phyloP scores from a whole-genome alignment of 2,113 vertebrate genomes.

The Mirounga angustirostris region DNA sequence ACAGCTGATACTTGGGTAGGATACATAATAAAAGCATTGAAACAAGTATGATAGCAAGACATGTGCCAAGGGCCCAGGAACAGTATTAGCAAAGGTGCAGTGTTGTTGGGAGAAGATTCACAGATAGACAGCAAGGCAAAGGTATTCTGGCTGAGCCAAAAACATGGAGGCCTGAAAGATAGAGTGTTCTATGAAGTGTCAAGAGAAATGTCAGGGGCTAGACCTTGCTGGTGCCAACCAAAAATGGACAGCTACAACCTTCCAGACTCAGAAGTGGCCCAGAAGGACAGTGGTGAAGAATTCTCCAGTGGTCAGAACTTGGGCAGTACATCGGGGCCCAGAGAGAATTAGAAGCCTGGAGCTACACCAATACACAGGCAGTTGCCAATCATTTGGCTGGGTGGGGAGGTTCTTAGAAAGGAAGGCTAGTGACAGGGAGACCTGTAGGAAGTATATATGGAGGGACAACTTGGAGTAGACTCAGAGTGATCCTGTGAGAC shows the following conservation, averaged over 20 bases:
- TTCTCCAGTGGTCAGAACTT: not conserved
- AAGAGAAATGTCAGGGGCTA: not conserved
- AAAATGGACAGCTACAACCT: not conserved
- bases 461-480: not conserved
- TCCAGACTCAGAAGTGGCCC: not conserved
- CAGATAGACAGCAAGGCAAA: not conserved
- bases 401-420: not conserved
- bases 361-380: not conserved
- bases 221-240: not conserved
- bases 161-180: not conserved
- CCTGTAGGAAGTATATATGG: not conserved
- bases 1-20: not conserved
- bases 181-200: not conserved
- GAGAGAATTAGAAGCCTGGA: not conserved
- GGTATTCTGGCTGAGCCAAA: not conserved
- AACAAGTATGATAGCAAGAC: not conserved
- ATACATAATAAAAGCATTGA: constrained; percentile 21
- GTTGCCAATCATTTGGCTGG: not conserved
- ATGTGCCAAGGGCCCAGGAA: not conserved
- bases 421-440: not conserved
- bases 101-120: not conserved
- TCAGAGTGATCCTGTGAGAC: not conserved
- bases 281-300: not conserved
- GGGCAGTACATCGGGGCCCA: not conserved
- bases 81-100: not conserved